phyloP scores from a whole-genome alignment of 2,113 vertebrate genomes.

The Ramphastos sulfuratus region DNA sequence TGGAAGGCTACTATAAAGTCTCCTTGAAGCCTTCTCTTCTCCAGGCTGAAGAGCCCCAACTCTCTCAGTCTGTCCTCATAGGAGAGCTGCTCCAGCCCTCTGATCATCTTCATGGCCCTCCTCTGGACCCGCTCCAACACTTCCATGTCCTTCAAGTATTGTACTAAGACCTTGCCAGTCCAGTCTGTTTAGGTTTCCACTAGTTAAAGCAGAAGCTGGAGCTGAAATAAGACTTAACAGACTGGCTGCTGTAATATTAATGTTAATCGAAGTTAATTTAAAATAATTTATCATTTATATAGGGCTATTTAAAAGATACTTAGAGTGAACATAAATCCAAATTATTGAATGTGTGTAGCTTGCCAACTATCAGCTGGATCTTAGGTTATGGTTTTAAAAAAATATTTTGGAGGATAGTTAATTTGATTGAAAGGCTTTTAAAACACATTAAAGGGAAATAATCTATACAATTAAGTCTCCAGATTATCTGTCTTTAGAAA shows the following conservation, averaged over 20 bases:
- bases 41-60: no score
- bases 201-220: not conserved
- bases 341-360: not conserved
- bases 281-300: not conserved
- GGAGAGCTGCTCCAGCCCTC: no score
- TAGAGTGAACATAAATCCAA: not conserved
- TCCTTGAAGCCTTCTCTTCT: no score
- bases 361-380: not conserved
- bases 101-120: no score
- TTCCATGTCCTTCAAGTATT: not conserved
- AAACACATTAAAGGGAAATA: not conserved
- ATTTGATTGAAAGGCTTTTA: not conserved
- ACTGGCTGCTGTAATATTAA: not conserved
- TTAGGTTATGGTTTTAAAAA: not conserved
- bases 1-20: no score
- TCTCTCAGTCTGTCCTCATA: no score
- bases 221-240: not conserved
- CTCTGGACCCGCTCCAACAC: no score
- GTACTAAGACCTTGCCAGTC: not conserved
- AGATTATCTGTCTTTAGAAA: not conserved
- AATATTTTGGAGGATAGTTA: not conserved
- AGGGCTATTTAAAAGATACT: not conserved
- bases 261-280: not conserved
- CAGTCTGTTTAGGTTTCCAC: not conserved
- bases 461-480: not conserved